phyloP scores from a whole-genome alignment of 1,140 invertebrate genomes.

The Sinonovacula constricta region DNA sequence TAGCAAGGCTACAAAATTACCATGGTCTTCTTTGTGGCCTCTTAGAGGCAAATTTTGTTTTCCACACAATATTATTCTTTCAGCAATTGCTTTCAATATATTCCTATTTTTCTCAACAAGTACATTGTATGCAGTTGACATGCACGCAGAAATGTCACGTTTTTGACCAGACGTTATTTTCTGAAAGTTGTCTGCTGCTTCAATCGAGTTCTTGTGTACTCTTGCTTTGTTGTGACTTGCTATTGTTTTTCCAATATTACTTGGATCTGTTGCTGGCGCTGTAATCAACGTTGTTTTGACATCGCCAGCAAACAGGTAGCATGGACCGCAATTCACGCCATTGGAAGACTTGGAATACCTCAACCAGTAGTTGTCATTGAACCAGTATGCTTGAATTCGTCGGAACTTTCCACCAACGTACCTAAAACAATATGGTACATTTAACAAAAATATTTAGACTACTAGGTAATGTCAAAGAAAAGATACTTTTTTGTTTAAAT shows the following conservation, averaged over 20 bases:
- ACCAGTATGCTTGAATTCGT: constrained; percentile 1
- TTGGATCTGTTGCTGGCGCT: background rate
- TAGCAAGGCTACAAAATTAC: background rate
- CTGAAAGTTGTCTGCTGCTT: background rate
- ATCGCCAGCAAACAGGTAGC: no score
- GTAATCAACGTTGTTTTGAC: background rate
- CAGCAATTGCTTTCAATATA: no score
- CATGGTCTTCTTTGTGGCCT: no score
- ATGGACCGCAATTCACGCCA: constrained; percentile 12
- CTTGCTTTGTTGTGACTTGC: background rate
- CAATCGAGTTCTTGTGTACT: constrained; percentile 5
- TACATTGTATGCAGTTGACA: no score
- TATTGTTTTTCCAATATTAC: no score
- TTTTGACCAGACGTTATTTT: background rate
- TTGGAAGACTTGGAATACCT: background rate
- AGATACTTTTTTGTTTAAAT: no score
- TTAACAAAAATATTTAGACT: no score
- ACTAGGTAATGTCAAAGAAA: no score
- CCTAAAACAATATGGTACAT: no score
- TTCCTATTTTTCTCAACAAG: no score
- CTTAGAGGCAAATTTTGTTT: background rate
- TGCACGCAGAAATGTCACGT: no score
- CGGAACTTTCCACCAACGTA: no score
- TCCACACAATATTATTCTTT: constrained; percentile 13
- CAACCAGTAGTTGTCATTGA: background rate